phyloP scores from a whole-genome alignment of 2,113 vertebrate genomes.

The Holacanthus passer region DNA sequence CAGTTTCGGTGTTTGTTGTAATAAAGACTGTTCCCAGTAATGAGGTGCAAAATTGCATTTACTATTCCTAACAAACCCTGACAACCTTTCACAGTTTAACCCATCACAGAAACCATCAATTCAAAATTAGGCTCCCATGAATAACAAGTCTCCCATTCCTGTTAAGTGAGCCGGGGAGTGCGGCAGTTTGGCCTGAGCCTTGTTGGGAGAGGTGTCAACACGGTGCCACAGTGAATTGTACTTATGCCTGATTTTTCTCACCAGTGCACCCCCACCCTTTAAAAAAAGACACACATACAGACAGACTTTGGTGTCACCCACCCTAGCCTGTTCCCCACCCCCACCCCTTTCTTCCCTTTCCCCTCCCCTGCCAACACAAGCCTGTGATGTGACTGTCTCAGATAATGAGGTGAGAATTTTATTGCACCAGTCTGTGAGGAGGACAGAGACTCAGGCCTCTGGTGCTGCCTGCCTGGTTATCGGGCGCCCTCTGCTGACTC shows the following conservation, averaged over 20 bases:
- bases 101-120: constrained; percentile 72
- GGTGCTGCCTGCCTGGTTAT: constrained; percentile 47
- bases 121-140: constrained; percentile 60
- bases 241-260: constrained; percentile 68
- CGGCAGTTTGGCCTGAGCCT: constrained; percentile 64
- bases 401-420: constrained; percentile 88
- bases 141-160: constrained; percentile 73
- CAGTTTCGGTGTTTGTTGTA: constrained; percentile 7
- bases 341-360: constrained; percentile 66
- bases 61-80: constrained; percentile 75
- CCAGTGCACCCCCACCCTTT: constrained; percentile 46
- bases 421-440: constrained; percentile 80
- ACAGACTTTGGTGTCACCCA: constrained; percentile 63
- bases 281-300: constrained; percentile 55
- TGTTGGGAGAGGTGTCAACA: constrained; percentile 67
- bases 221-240: constrained; percentile 60
- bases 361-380: constrained; percentile 75
- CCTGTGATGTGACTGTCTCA: constrained; percentile 84
- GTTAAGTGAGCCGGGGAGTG: constrained; percentile 77
- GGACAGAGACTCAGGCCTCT: constrained; percentile 2
- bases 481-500: constrained; percentile 82
- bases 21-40: constrained; percentile 62
- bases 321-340: constrained; percentile 50
- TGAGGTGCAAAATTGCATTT: constrained; percentile 73
- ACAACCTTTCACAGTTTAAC: constrained; percentile 71